phyloP scores from a whole-genome alignment of 1,140 invertebrate species.

The Orussus abietinus region DNA sequence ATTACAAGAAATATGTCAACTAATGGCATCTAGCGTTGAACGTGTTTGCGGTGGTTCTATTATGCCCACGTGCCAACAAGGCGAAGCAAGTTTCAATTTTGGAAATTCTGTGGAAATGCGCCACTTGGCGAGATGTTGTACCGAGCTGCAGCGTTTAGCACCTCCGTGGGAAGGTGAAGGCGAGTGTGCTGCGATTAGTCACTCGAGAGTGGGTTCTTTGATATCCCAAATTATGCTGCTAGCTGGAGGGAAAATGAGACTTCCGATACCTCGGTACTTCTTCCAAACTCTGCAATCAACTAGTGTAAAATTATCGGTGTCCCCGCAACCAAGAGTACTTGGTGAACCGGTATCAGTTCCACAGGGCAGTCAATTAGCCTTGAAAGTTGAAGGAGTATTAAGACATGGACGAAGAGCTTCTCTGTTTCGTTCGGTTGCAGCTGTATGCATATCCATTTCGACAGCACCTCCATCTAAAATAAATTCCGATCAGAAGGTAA shows the following conservation, averaged over 20 bases:
- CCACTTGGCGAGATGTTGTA: conserved; percentile 52
- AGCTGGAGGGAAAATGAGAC: conserved; percentile 57
- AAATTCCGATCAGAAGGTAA: conserved; percentile 53
- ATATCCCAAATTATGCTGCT: conserved; percentile 65
- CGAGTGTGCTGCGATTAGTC: conserved; percentile 43
- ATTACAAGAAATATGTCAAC: conserved; percentile 72
- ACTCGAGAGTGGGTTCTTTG: conserved; percentile 60
- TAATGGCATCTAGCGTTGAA: conserved; percentile 74
- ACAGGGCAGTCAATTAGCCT: conserved; percentile 71
- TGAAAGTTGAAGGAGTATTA: conserved; percentile 85
- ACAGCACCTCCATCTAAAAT: conserved; percentile 59
- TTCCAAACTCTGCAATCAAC: conserved; percentile 86
- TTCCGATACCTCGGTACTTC: conserved; percentile 79
- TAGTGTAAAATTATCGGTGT: conserved; percentile 75
- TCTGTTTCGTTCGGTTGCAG: conserved; percentile 66
- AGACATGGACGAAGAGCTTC: conserved; percentile 66
- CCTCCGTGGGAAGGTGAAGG: conserved; percentile 42
- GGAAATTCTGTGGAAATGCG: conserved; percentile 53
- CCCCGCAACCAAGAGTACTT: conserved; percentile 73
- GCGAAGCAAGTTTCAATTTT: conserved; percentile 52
- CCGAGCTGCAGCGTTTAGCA: conserved; percentile 54
- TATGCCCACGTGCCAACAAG: conserved; percentile 49
- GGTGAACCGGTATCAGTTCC: conserved; percentile 75
- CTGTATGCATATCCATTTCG: conserved; percentile 68
- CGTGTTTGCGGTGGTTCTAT: conserved; percentile 57